These are phyloP conservation scores for Rhaphigaster nebulosa DNA, from an alignment of 2,888 invertebrate genomes.

Conservation along the genomic window DNA sequence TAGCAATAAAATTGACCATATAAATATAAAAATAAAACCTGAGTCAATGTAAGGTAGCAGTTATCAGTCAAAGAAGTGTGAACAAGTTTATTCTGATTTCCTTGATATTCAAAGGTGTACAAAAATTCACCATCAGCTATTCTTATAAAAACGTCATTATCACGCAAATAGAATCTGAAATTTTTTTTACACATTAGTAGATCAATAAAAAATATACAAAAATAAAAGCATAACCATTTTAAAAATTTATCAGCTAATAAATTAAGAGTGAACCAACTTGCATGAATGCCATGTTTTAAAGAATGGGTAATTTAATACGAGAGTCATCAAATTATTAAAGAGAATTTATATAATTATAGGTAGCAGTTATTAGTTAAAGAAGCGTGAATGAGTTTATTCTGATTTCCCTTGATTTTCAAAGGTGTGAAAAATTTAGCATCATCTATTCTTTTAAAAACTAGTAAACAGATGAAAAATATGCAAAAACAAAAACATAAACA, in stretches of 20 bases:
- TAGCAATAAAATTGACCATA: slow-evolving; percentile 1
- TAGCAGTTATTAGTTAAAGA: slow-evolving; percentile 98
- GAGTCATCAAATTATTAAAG: too few species aligned
- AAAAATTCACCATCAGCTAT: slow-evolving; percentile 96
- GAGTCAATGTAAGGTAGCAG: slow-evolving; percentile 96
- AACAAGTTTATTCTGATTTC: slow-evolving; percentile 95
- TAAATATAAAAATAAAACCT: slow-evolving; percentile 71
- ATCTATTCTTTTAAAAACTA: slow-evolving; percentile 77
- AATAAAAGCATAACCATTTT: not conserved
- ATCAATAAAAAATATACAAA: not conserved
- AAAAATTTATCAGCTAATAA: not conserved
- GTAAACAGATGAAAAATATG: slow-evolving; percentile 29
- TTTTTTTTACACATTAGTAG: slow-evolving; percentile 57
- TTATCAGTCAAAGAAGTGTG: slow-evolving; percentile 96
- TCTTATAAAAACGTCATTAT: slow-evolving; percentile 67
- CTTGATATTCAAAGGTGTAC: slow-evolving; percentile 98
- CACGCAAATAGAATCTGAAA: slow-evolving; percentile 33
- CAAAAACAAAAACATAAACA: not conserved
- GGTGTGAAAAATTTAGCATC: slow-evolving; percentile 95
- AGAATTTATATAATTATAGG: too few species aligned
- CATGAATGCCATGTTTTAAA: too few species aligned
- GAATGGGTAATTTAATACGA: too few species aligned
- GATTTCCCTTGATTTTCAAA: slow-evolving; percentile 99
- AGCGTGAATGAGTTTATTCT: slow-evolving; percentile 94
- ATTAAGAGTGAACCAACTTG: not conserved